These are phyloP conservation scores for Zaprionus tsacasi DNA, from an alignment of 1,140 invertebrate genomes.

Conservation along the genomic window DNA sequence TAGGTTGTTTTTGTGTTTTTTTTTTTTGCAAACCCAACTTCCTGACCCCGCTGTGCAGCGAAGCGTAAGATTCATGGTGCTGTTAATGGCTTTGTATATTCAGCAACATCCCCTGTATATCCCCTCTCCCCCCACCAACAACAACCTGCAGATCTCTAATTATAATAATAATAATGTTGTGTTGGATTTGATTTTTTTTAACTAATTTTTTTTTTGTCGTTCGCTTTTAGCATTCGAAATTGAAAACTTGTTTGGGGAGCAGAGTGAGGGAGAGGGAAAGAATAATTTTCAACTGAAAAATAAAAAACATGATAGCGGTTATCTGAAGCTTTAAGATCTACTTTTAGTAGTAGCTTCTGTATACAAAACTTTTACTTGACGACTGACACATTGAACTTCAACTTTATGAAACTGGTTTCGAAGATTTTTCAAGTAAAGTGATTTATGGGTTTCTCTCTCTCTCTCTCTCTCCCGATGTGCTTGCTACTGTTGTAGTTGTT, in stretches of 20 bases:
- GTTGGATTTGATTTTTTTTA: constrained; percentile 33
- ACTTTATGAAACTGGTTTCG: constrained; percentile 66
- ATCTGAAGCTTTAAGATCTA: constrained; percentile 44
- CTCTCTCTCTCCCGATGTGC: constrained; percentile 14
- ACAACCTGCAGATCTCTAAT: constrained; percentile 63
- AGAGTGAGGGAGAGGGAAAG: constrained; percentile 22
- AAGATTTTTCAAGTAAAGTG: constrained; percentile 52
- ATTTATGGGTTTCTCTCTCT: constrained; percentile 41
- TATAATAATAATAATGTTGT: constrained; percentile 79
- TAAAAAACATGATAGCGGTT: constrained; percentile 38
- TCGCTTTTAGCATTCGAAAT: constrained; percentile 45
- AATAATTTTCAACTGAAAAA: constrained; percentile 16
- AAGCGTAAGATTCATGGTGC: constrained; percentile 63
- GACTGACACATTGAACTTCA: constrained; percentile 73
- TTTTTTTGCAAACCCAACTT: constrained; percentile 65
- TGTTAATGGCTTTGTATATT: constrained; percentile 67
- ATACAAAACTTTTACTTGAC: constrained; percentile 67
- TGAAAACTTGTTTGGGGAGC: constrained; percentile 60
- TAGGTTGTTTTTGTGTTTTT: constrained; percentile 29
- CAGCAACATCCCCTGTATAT: background rate
- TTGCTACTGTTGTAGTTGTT: constrained; percentile 4
- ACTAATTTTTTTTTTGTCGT: constrained; percentile 18
- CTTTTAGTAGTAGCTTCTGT: constrained; percentile 52
- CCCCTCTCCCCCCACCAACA: too few relatives aligned
- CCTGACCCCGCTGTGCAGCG: constrained; percentile 75